These are phyloP conservation scores for Octonoba sinensis DNA, from an alignment of 2,888 invertebrate species.

Conservation along the genomic window DNA sequence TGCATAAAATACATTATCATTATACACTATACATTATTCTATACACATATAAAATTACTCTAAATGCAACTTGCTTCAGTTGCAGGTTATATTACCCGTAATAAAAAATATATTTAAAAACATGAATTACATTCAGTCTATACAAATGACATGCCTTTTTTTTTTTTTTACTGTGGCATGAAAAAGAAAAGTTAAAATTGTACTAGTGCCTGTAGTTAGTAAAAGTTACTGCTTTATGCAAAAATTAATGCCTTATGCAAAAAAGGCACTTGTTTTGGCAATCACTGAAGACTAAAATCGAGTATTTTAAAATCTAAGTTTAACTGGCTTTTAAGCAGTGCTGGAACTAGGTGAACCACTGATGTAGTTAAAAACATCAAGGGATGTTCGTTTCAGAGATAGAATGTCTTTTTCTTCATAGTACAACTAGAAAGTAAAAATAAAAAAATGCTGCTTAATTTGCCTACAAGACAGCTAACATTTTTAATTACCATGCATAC, in stretches of 20 bases:
- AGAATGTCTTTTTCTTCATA: conserved; percentile 58
- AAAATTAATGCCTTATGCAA: conserved; percentile 35
- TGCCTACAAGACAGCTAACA: neutral
- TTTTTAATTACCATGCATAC: neutral
- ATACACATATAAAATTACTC: no score
- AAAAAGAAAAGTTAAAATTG: no score
- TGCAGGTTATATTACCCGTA: no score
- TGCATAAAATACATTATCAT: no score
- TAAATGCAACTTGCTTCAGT: no score
- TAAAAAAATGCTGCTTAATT: neutral
- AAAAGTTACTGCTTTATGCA: neutral
- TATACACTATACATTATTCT: no score
- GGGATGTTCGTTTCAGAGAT: conserved; percentile 54
- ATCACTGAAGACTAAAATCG: neutral
- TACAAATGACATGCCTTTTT: no score
- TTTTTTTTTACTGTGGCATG: no score
- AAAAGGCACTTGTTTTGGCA: conserved; percentile 58
- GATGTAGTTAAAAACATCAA: conserved; percentile 64
- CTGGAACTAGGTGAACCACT: conserved; percentile 63
- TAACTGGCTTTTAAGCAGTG: conserved; percentile 36
- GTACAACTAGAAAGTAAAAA: conserved; percentile 32
- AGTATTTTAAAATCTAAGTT: neutral
- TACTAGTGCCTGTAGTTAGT: no score
- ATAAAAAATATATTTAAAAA: no score
- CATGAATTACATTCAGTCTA: no score